These are phyloP conservation scores for Cotesia typhae DNA, from an alignment of 1,140 invertebrate species.

Conservation along the genomic window DNA sequence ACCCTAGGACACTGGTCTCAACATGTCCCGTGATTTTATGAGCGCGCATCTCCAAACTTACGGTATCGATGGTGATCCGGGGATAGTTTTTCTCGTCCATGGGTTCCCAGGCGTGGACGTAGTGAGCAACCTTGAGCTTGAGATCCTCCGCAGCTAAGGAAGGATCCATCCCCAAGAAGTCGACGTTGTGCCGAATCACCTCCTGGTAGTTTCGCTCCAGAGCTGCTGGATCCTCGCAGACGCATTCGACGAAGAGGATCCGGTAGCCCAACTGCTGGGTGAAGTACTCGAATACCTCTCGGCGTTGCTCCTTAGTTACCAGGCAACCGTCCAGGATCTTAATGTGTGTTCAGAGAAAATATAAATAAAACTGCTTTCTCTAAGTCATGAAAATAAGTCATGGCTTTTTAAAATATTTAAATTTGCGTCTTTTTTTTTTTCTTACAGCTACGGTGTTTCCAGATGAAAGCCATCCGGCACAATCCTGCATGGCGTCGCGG, in stretches of 20 bases:
- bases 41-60: constrained; percentile 69
- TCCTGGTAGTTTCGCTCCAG: constrained; percentile 89
- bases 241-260: constrained; percentile 91
- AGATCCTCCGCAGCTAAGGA: constrained; percentile 83
- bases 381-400: neutral
- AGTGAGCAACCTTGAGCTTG: constrained; percentile 85
- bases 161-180: constrained; percentile 83
- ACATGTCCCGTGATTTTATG: constrained; percentile 74
- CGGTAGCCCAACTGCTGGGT: constrained; percentile 80
- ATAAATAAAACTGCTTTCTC: constrained; percentile 23
- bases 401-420: neutral
- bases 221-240: constrained; percentile 84
- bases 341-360: constrained; percentile 37
- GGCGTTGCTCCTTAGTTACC: constrained; percentile 81
- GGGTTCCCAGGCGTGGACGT: constrained; percentile 82
- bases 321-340: constrained; percentile 95
- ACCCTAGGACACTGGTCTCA: constrained; percentile 80
- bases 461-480: constrained; percentile 78
- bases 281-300: constrained; percentile 80
- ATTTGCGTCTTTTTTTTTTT: constrained; percentile 15
- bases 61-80: constrained; percentile 78
- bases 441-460: constrained; percentile 84
- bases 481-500: constrained; percentile 84
- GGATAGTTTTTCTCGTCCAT: constrained; percentile 70
- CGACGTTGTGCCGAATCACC: constrained; percentile 89